A percentile compares a stretch with the other conserved stretches of the same genome.
Conservation (phyloP, 1,140 invertebrate species). For the Formica selysi region DNA sequence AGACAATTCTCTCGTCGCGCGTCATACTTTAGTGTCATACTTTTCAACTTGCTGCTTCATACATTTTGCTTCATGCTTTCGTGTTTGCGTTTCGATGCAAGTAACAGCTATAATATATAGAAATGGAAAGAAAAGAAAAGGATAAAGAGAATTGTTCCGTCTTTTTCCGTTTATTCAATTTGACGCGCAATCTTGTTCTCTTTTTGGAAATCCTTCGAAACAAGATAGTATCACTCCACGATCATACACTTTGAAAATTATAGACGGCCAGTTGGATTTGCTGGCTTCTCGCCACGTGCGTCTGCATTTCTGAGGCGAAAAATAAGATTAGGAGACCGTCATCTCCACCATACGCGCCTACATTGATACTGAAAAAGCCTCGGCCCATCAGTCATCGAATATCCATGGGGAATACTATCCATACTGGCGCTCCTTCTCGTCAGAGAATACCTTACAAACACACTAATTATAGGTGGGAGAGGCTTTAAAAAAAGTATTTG, state of each 20-base stretch:
- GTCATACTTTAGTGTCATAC: neutral
- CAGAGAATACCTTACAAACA: conserved; percentile 79
- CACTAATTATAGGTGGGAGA: conserved; percentile 79
- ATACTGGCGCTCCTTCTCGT: conserved; percentile 72
- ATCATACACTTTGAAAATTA: neutral
- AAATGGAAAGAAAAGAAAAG: neutral
- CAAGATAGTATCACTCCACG: too few species aligned
- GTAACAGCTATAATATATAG: neutral
- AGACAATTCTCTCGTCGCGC: neutral
- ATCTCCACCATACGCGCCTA: conserved; percentile 68
- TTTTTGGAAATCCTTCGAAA: too few species aligned
- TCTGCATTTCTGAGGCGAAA: conserved; percentile 78
- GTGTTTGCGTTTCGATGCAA: neutral
- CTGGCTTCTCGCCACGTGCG: conserved; percentile 75
- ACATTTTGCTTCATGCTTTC: neutral
- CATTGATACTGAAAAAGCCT: conserved; percentile 79
- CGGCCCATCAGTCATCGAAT: conserved; percentile 80
- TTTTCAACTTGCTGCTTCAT: conserved; percentile 55
- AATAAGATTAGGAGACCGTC: conserved; percentile 79
- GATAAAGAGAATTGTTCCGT: neutral
- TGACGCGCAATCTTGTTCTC: neutral
- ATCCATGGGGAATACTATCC: conserved; percentile 79
- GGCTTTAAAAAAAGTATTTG: neutral
- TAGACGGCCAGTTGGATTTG: conserved; percentile 77
- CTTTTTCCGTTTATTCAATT: neutral